Evolutionary conservation across 2,113 vertebrate genomes (phyloP).

Genomic region (Suricata suricatta): DNA sequence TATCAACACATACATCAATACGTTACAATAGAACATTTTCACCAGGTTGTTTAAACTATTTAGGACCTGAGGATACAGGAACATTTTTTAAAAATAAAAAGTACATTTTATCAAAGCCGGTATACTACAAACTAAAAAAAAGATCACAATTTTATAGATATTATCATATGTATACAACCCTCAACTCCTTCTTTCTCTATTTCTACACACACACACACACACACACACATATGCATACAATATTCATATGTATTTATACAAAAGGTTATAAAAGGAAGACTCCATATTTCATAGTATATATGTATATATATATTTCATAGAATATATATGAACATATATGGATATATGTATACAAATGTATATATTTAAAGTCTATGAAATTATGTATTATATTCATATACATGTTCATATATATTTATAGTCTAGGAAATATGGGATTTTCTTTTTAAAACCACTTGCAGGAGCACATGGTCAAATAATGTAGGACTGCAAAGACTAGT

Average conservation of each 20-base stretch:
- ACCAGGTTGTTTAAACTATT: neutral
- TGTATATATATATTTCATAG: neutral
- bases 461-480: neutral
- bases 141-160: neutral
- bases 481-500: neutral
- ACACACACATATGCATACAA: neutral
- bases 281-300: neutral
- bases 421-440: neutral
- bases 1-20: neutral
- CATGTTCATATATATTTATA: neutral
- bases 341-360: neutral
- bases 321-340: neutral
- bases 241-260: neutral
- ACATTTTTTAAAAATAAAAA: neutral
- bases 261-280: neutral
- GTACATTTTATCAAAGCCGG: neutral
- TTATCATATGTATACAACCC: neutral
- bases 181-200: neutral
- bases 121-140: neutral
- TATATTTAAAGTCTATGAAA: neutral
- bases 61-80: neutral
- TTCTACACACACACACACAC: neutral
- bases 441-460: neutral
- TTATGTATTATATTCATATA: neutral
- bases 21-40: neutral